Evolutionary conservation across 2,888 invertebrate genomes (phyloP).

Genomic region (Timandra comae): DNA sequence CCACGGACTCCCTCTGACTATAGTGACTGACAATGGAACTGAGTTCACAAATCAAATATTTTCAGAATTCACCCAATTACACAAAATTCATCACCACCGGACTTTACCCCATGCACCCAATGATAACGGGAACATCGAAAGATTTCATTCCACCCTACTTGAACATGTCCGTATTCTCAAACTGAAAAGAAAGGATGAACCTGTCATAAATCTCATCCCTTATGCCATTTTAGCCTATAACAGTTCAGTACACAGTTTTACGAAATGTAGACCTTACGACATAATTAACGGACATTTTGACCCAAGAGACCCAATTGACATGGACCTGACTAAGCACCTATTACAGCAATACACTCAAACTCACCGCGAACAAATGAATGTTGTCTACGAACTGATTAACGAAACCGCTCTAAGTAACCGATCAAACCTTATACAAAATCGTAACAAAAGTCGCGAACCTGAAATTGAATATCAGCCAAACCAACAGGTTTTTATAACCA

Average conservation of each 20-base stretch:
- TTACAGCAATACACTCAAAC: conserved; percentile 16
- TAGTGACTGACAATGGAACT: conserved; percentile 22
- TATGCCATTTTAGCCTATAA: conserved; percentile 7
- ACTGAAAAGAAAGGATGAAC: conserved; percentile 4
- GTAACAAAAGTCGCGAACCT: conserved; percentile 15
- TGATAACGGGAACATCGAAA: conserved; percentile 13
- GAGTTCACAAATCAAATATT: too few relatives aligned
- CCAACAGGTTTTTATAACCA: conserved; percentile 17
- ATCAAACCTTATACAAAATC: conserved; percentile 9
- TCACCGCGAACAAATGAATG: conserved; percentile 12
- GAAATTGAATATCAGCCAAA: conserved; percentile 15
- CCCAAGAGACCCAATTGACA: conserved; percentile 16
- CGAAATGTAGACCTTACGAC: conserved; percentile 22
- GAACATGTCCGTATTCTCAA: conserved; percentile 4
- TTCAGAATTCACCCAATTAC: conserved; percentile 12
- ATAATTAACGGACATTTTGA: conserved; percentile 23
- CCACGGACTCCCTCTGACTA: conserved; percentile 17
- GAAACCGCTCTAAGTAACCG: conserved; percentile 4
- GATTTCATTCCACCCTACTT: conserved; percentile 6
- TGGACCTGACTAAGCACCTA: conserved; percentile 12
- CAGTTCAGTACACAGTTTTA: too few relatives aligned
- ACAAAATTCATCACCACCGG: conserved; percentile 16
- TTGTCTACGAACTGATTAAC: conserved; percentile 11
- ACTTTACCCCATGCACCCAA: conserved; percentile 12
- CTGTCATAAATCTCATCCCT: conserved; percentile 3